A percentile compares a stretch with the other conserved stretches of the same genome.
phyloP scores from a whole-genome alignment of 2,888 invertebrate genomes.

The Amblyjoppa fuscipennis region DNA sequence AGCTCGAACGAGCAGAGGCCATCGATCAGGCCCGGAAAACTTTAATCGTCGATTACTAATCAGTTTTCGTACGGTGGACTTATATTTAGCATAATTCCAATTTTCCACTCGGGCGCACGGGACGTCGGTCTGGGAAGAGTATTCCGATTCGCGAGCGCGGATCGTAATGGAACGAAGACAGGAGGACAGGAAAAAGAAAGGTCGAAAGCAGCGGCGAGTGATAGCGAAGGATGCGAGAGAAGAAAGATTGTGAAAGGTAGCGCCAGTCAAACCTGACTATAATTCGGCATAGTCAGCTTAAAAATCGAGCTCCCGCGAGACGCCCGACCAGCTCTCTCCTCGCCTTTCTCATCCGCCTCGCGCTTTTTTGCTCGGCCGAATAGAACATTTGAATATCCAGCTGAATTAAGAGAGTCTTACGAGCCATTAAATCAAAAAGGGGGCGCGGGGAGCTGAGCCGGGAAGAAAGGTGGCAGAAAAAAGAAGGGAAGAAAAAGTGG shows the following conservation, averaged over 20 bases:
- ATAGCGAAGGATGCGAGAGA: constrained; percentile 47
- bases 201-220: constrained; percentile 10
- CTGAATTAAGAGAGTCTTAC: constrained; percentile 76
- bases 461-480: constrained; percentile 16
- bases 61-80: constrained; percentile 67
- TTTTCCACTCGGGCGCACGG: constrained; percentile 77
- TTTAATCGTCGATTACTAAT: constrained; percentile 71
- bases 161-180: constrained; percentile 50
- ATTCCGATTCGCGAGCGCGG: constrained; percentile 43
- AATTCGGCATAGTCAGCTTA: constrained; percentile 78
- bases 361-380: constrained; percentile 41
- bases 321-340: constrained; percentile 44
- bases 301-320: constrained; percentile 70
- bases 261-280: constrained; percentile 72
- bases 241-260: constrained; percentile 49
- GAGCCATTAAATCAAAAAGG: constrained; percentile 74
- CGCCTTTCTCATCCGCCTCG: constrained; percentile 2
- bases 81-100: constrained; percentile 80
- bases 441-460: neutral
- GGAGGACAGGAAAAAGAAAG: constrained; percentile 51
- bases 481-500: neutral
- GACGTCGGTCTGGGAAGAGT: constrained; percentile 8
- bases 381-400: constrained; percentile 75
- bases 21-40: constrained; percentile 68
- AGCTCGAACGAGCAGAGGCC: constrained; percentile 18